These are phyloP conservation scores for Heliconius charithonia DNA, from an alignment of 2,888 invertebrate species.

Conservation along the genomic window DNA sequence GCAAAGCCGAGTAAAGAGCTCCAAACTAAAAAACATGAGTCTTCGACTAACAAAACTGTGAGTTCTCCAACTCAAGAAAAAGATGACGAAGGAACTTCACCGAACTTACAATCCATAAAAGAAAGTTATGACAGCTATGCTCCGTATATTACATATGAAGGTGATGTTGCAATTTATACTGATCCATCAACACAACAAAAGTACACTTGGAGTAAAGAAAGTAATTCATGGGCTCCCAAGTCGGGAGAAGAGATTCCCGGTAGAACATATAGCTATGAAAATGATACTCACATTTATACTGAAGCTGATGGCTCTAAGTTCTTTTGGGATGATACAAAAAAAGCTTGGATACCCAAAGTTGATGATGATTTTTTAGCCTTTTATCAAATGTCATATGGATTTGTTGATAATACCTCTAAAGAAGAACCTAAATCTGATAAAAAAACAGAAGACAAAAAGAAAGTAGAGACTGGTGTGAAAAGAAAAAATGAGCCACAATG, in stretches of 20 bases:
- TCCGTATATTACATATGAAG: constrained; percentile 87
- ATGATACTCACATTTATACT: constrained; percentile 90
- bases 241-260: constrained; percentile 61
- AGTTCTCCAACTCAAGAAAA: not conserved
- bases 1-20: not conserved
- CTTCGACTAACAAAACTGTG: not conserved
- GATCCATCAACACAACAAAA: constrained; percentile 88
- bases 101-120: constrained; percentile 13
- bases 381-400: constrained; percentile 98
- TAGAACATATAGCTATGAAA: constrained; percentile 87
- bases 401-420: constrained; percentile 85
- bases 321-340: constrained; percentile 95
- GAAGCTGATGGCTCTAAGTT: constrained; percentile 94
- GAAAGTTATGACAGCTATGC: constrained; percentile 73
- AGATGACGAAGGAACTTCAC: constrained; percentile 9
- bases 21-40: not conserved
- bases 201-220: constrained; percentile 85
- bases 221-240: constrained; percentile 75
- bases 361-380: constrained; percentile 98
- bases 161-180: constrained; percentile 88
- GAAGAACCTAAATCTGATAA: constrained; percentile 62
- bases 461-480: constrained; percentile 80
- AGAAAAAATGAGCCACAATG: constrained; percentile 88
- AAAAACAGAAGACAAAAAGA: constrained; percentile 62
- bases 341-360: constrained; percentile 98